Percentiles rank a stretch among this genome's conserved stretches.
phyloP scores from a whole-genome alignment of 1,140 invertebrate species.

The Drosophila virilis region DNA sequence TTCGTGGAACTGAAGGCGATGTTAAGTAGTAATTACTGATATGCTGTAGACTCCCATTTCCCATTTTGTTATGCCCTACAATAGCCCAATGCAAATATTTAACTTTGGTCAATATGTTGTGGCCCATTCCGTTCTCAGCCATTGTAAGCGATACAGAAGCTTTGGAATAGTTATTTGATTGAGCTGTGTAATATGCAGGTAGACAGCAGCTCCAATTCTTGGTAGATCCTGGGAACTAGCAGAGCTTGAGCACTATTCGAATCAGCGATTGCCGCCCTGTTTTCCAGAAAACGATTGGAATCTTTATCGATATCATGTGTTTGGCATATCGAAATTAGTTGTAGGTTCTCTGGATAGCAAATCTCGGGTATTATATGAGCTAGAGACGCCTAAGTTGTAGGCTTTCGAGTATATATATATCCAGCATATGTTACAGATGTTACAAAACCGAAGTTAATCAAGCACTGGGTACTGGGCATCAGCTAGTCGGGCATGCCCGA shows the following conservation, averaged over 20 bases:
- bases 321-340: too few relatives aligned
- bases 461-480: too few relatives aligned
- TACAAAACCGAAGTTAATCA: too few relatives aligned
- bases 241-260: too few relatives aligned
- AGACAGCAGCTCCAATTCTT: too few relatives aligned
- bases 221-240: too few relatives aligned
- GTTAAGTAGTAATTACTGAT: slow-evolving; percentile 83
- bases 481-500: too few relatives aligned
- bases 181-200: background rate
- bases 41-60: slow-evolving; percentile 41
- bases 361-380: background rate
- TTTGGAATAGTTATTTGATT: slow-evolving; percentile 26
- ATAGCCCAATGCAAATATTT: slow-evolving; percentile 68
- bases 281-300: too few relatives aligned
- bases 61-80: slow-evolving; percentile 17
- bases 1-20: slow-evolving; percentile 71
- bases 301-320: too few relatives aligned
- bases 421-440: too few relatives aligned
- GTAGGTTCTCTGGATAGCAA: background rate
- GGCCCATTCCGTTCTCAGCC: slow-evolving; percentile 8
- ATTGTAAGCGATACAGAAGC: slow-evolving; percentile 65
- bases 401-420: too few relatives aligned
- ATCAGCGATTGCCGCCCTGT: too few relatives aligned
- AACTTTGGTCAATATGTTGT: slow-evolving; percentile 55
- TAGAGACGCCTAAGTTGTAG: background rate